phyloP scores from a whole-genome alignment of 2,888 invertebrate genomes.

The Caenorhabditis japonica region DNA sequence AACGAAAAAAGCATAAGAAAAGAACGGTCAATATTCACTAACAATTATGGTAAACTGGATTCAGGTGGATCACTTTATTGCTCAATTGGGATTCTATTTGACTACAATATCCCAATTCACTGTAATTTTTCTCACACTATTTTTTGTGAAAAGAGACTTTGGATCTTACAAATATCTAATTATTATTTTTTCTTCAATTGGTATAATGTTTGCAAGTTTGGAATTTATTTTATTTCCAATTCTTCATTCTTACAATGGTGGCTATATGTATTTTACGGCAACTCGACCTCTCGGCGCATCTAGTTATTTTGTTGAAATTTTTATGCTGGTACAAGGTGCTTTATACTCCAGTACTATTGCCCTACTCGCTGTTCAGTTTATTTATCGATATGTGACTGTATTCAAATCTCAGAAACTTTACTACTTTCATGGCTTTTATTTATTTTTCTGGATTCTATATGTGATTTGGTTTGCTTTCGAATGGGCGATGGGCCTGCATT shows the following conservation, averaged over 20 bases:
- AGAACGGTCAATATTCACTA: no score
- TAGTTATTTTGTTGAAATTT: conserved; percentile 1
- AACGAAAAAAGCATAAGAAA: no score
- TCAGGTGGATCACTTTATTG: background rate
- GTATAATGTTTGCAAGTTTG: conserved; percentile 17
- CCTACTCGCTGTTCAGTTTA: conserved; percentile 8
- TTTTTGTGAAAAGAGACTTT: conserved; percentile 22
- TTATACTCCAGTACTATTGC: conserved; percentile 17
- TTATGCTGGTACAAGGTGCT: background rate
- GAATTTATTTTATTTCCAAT: conserved; percentile 32
- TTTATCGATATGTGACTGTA: conserved; percentile 14
- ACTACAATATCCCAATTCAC: conserved; percentile 5
- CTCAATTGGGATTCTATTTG: conserved; percentile 11
- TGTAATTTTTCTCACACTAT: conserved; percentile 14
- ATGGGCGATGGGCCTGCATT: conserved; percentile 11
- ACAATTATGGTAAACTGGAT: background rate
- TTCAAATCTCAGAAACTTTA: conserved; percentile 9
- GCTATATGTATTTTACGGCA: conserved; percentile 13
- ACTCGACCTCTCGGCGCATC: background rate
- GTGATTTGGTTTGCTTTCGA: conserved; percentile 12
- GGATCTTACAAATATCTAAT: conserved; percentile 36
- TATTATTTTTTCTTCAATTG: conserved; percentile 21
- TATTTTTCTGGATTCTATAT: conserved; percentile 10
- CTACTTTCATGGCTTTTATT: conserved; percentile 1
- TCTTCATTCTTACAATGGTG: conserved; percentile 13